Conservation (phyloP, 2,113 vertebrate genomes). For the Coreoperca whiteheadi region DNA sequence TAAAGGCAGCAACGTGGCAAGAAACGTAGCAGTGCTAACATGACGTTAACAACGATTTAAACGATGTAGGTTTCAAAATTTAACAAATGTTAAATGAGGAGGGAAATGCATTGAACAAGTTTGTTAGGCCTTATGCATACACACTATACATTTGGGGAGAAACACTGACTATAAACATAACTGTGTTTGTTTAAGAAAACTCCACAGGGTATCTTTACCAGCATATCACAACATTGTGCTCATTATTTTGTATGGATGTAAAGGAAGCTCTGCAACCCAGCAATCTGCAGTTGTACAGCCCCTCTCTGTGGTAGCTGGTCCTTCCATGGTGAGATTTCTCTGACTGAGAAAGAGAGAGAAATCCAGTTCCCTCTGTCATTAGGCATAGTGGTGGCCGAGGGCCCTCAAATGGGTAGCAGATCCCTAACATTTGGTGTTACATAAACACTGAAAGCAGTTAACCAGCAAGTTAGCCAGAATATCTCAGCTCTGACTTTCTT, state of each 20-base stretch:
- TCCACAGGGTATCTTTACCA: not conserved
- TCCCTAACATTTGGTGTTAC: conserved; percentile 29
- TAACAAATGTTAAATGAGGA: not conserved
- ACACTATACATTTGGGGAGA: not conserved
- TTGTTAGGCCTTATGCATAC: not conserved
- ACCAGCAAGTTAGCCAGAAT: conserved; percentile 14
- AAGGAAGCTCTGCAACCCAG: conserved; percentile 18
- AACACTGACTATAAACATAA: not conserved
- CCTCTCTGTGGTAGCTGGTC: conserved; percentile 28
- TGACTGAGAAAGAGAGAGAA: conserved; percentile 34
- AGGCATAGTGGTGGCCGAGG: conserved; percentile 50
- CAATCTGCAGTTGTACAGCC: conserved; percentile 22
- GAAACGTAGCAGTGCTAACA: not conserved
- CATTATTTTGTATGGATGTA: conserved; percentile 25
- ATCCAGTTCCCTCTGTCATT: conserved; percentile 68
- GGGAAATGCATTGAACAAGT: not conserved
- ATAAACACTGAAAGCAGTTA: conserved; percentile 17
- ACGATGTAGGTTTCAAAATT: not conserved
- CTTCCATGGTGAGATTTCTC: conserved; percentile 46
- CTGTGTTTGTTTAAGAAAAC: conserved; percentile 12
- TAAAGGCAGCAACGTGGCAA: not conserved
- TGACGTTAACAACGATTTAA: not conserved
- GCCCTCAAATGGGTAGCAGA: conserved; percentile 65
- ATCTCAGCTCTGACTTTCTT: conserved; percentile 29
- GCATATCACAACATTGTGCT: conserved; percentile 22